These are phyloP conservation scores for Sylvicapra grimmia DNA, from an alignment of 2,113 vertebrate species.

Conservation along the genomic window DNA sequence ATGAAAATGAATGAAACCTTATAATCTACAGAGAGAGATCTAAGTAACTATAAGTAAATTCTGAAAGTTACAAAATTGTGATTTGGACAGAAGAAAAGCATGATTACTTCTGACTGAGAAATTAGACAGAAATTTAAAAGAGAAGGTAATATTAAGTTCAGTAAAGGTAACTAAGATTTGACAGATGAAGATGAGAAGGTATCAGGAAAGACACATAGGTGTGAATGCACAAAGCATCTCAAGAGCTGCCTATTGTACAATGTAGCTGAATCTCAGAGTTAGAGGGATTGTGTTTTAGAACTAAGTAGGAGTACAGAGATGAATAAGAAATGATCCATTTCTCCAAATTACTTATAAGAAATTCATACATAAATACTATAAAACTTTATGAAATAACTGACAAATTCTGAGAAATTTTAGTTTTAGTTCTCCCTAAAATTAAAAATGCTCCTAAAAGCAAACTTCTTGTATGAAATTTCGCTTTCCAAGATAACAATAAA, in stretches of 20 bases:
- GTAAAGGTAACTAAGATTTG: neutral
- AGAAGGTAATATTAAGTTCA: neutral
- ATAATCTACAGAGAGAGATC: neutral
- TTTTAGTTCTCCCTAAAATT: constrained; percentile 40
- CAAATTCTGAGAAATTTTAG: neutral
- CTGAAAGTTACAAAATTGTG: neutral
- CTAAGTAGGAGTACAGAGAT: neutral
- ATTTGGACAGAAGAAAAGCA: neutral
- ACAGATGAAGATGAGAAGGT: neutral
- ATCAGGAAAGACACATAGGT: neutral
- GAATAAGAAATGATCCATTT: neutral
- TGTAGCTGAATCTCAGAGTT: neutral
- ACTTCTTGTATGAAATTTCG: constrained; percentile 14
- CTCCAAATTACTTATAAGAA: constrained; percentile 38
- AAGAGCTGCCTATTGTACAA: neutral
- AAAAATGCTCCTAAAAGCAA: neutral
- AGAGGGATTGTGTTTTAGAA: constrained; percentile 1
- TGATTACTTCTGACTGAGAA: constrained; percentile 6
- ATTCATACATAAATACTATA: neutral
- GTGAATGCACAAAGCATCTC: neutral
- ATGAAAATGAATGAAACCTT: neutral
- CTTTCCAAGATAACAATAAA: neutral
- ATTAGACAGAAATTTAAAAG: neutral
- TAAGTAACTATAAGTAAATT: constrained; percentile 22
- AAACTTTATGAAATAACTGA: neutral